Evolutionary conservation across 2,888 invertebrate genomes (phyloP).

Genomic region (Euzetes globulus): DNA sequence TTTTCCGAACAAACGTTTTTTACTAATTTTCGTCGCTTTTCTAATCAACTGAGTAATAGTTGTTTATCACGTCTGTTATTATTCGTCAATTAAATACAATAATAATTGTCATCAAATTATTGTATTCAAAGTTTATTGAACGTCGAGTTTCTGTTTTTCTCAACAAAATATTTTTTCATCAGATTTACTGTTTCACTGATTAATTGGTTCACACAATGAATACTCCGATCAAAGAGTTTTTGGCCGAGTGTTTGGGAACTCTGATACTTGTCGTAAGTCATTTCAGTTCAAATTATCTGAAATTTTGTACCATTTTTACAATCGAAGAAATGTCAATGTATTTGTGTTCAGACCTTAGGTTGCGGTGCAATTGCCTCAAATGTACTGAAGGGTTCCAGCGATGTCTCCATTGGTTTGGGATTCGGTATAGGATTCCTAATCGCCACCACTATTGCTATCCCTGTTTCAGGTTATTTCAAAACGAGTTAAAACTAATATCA

Average conservation of each 20-base stretch:
- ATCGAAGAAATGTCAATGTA: background rate
- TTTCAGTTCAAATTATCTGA: background rate
- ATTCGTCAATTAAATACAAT: no score
- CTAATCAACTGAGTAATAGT: no score
- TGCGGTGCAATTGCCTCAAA: slow-evolving; percentile 17
- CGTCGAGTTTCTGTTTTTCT: background rate
- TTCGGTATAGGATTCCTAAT: slow-evolving; percentile 46
- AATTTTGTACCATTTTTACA: background rate
- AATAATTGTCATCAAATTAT: no score
- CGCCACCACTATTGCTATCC: slow-evolving; percentile 3
- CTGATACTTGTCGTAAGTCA: slow-evolving; percentile 27
- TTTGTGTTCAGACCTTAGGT: slow-evolving; percentile 13
- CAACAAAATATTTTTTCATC: background rate
- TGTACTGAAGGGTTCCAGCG: slow-evolving; percentile 12
- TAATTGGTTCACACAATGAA: background rate
- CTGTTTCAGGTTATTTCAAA: slow-evolving; percentile 32
- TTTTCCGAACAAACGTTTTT: no score
- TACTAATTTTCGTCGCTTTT: no score
- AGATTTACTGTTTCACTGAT: background rate
- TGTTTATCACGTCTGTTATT: no score
- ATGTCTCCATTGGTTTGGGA: slow-evolving; percentile 43
- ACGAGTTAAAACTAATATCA: background rate
- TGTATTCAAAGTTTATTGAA: background rate
- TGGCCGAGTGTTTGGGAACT: slow-evolving; percentile 30
- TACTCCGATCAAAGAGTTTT: slow-evolving; percentile 18